A percentile compares a stretch with the other conserved stretches of the same genome.
These are phyloP conservation scores for Cotesia typhae DNA, from an alignment of 1,140 invertebrate genomes.

Conservation along the genomic window DNA sequence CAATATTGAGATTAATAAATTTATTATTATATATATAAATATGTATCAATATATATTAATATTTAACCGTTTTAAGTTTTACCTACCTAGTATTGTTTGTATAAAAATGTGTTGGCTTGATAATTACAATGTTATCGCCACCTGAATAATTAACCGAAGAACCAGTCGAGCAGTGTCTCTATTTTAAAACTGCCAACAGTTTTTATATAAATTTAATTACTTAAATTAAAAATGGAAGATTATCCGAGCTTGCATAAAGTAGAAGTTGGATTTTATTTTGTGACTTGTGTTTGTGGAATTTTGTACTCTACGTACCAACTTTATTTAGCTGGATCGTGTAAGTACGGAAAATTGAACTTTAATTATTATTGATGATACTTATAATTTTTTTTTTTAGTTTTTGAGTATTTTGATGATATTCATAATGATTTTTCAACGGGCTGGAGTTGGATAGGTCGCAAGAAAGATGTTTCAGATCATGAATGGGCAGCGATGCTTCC, in stretches of 20 bases:
- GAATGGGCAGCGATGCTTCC: conserved; percentile 67
- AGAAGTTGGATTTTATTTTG: conserved; percentile 51
- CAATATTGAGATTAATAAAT: background rate
- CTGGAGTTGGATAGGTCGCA: conserved; percentile 61
- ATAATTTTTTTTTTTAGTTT: conserved; percentile 49
- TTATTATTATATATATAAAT: background rate
- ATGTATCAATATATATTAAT: no score
- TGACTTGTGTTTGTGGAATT: conserved; percentile 52
- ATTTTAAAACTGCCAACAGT: background rate
- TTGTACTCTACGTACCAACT: conserved; percentile 57
- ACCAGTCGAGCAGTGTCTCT: no score
- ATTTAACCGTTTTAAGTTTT: no score
- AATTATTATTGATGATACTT: conserved; percentile 21
- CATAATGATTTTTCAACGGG: conserved; percentile 59
- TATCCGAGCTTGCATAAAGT: conserved; percentile 34
- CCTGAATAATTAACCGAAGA: no score
- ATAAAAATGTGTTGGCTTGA: no score
- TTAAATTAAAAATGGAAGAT: conserved; percentile 31
- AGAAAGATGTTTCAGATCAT: conserved; percentile 65
- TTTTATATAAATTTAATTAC: conserved; percentile 32
- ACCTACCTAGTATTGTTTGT: no score
- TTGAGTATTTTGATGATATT: conserved; percentile 49
- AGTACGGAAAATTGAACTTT: conserved; percentile 40
- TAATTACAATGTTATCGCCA: no score
- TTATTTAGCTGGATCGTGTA: conserved; percentile 49